These are phyloP conservation scores for Sebastiscus tertius DNA, from an alignment of 2,797 vertebrate species.

Conservation along the genomic window DNA sequence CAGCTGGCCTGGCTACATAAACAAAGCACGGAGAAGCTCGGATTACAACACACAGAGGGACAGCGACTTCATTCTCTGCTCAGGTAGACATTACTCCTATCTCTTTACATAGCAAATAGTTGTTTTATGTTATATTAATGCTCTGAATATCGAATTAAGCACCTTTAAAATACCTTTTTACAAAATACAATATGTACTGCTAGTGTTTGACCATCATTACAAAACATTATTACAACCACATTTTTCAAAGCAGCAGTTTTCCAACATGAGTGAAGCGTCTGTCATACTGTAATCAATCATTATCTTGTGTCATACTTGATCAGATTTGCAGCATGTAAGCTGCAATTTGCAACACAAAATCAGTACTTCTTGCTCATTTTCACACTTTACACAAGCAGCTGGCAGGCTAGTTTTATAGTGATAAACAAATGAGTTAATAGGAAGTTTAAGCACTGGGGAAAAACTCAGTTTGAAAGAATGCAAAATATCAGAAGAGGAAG, in stretches of 20 bases:
- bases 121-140: too few relatives aligned
- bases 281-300: not conserved
- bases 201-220: not conserved
- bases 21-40: rapidly evolving
- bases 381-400: not conserved
- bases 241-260: not conserved
- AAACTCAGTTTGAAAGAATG: not conserved
- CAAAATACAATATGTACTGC: not conserved
- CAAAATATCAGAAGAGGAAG: conserved; percentile 28
- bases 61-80: too few relatives aligned
- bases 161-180: not conserved
- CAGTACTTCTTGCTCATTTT: not conserved
- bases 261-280: not conserved
- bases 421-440: conserved; percentile 5
- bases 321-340: not conserved
- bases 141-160: rapidly evolving
- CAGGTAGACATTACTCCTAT: too few relatives aligned
- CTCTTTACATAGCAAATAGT: too few relatives aligned
- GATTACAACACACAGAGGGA: too few relatives aligned
- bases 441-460: not conserved
- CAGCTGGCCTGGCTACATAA: too few relatives aligned
- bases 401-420: not conserved
- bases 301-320: not conserved
- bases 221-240: not conserved
- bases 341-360: not conserved